Conservation (phyloP, 2,113 vertebrate genomes). For the Solea solea region DNA sequence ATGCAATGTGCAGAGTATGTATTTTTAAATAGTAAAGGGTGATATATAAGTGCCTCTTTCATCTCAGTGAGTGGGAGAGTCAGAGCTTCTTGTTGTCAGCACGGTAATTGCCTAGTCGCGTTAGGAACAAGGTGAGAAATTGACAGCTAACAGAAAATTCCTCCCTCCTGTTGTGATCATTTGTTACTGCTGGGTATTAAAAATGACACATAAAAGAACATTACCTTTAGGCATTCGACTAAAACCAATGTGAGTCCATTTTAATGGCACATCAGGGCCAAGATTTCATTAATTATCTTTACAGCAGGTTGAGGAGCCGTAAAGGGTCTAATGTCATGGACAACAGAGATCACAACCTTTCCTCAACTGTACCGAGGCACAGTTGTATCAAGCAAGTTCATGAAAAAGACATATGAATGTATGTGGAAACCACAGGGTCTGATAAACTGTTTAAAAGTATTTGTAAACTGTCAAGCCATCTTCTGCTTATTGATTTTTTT, state of each 20-base stretch:
- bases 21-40: slow-evolving; percentile 28
- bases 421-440: slow-evolving; percentile 20
- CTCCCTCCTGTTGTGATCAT: slow-evolving; percentile 68
- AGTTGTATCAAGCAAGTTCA: slow-evolving; percentile 2
- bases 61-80: slow-evolving; percentile 20
- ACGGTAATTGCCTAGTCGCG: slow-evolving; percentile 71
- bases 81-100: slow-evolving; percentile 42
- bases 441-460: slow-evolving; percentile 36
- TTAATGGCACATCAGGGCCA: slow-evolving; percentile 56
- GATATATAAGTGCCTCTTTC: slow-evolving; percentile 25
- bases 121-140: slow-evolving; percentile 67
- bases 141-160: slow-evolving; percentile 65
- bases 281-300: slow-evolving; percentile 67
- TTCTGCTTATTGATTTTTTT: slow-evolving; percentile 29
- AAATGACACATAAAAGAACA: slow-evolving; percentile 74
- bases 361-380: slow-evolving; percentile 19
- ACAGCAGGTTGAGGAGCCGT: slow-evolving; percentile 36
- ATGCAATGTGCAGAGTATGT: slow-evolving; percentile 22
- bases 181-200: slow-evolving; percentile 63
- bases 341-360: slow-evolving; percentile 34
- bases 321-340: slow-evolving; percentile 37
- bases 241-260: slow-evolving; percentile 70
- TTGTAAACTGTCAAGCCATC: slow-evolving; percentile 40
- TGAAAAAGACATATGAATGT: slow-evolving; percentile 25
- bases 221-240: slow-evolving; percentile 66